These are phyloP conservation scores for Dicyrtoma fusca DNA, from an alignment of 2,888 invertebrate species.

Conservation along the genomic window DNA sequence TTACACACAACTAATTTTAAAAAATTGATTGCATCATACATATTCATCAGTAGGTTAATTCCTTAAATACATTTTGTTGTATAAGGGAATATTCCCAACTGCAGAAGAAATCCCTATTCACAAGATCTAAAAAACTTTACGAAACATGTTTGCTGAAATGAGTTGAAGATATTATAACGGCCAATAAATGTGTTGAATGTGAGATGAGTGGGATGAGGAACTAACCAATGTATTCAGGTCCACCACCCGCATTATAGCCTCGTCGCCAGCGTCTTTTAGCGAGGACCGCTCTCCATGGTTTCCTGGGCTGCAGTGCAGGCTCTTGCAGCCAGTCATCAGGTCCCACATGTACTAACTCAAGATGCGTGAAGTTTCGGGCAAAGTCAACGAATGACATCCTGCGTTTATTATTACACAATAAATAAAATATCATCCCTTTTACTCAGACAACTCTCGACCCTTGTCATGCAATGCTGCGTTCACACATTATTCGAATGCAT, in stretches of 20 bases:
- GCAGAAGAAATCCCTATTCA: no score
- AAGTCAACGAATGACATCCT: conserved; percentile 76
- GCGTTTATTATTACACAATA: neutral
- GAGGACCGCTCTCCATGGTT: conserved; percentile 73
- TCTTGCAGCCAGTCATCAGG: conserved; percentile 77
- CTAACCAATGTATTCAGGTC: conserved; percentile 66
- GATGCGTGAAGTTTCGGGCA: conserved; percentile 68
- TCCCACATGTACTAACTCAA: conserved; percentile 74
- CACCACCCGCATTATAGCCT: conserved; percentile 74
- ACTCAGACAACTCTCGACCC: neutral
- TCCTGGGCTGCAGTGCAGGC: conserved; percentile 69
- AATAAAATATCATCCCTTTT: neutral
- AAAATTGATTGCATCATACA: neutral
- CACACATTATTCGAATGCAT: neutral
- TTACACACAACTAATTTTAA: neutral
- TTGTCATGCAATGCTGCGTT: neutral
- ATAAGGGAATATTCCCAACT: conserved; percentile 1
- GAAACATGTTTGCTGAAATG: no score
- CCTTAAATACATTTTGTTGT: neutral
- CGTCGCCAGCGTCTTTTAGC: conserved; percentile 70
- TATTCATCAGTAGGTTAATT: neutral
- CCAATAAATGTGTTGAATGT: no score
- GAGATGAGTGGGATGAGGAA: neutral
- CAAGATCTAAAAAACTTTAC: no score
- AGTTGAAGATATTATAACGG: no score